Evolutionary conservation across 2,797 vertebrate species (phyloP), one percentile per base, ranked within the genome.

Genomic region (Melanotaenia parkinsoni): DNA sequence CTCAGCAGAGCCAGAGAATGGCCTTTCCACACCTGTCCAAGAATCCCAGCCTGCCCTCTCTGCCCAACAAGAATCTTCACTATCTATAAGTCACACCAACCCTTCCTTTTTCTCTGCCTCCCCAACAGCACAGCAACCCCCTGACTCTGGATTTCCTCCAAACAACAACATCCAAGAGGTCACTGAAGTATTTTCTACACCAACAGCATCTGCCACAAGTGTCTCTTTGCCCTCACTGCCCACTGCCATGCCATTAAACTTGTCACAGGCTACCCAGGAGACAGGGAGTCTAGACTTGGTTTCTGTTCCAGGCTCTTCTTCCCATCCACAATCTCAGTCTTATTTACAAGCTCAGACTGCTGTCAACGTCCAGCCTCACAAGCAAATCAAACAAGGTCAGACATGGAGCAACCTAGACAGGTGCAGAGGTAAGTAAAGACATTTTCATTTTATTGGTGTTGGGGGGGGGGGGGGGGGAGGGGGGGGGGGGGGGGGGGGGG

Each of bases 21-120:
- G 92, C 70, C 94, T 96, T 68, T 83, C 91, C 45, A 89, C 90
- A 24, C 94, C 94, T 1, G 78, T 95, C 63, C 95, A 95, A 82
- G 95, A 95, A 88, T 95, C 95, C 63, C 93, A 94, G 69, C 86
- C 91, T 38, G 78, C 76, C 50, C 58, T 81, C 38, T 70, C 66
- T 61, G 70, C 72, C 14, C 80, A 85, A 47, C 80, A 74, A 13
- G 76, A 81, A 33, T 66, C 82, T 24, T 73, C 76, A 43, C 56
- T 37, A 20, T 70, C 79, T 24, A 26, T 37, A 1, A 77, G 59
- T 61, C 77, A 43, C 54, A 80, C 69, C 22, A 26, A 40, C 33
- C 60, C 81, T 38, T 45, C 62, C 2, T 45, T 60, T 61, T 80
- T 72, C 77, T 58, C 86, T 16, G 43, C 67, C 22, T 58, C 58